Conservation (phyloP, 1,140 invertebrate genomes). For the Procambarus clarkii region DNA sequence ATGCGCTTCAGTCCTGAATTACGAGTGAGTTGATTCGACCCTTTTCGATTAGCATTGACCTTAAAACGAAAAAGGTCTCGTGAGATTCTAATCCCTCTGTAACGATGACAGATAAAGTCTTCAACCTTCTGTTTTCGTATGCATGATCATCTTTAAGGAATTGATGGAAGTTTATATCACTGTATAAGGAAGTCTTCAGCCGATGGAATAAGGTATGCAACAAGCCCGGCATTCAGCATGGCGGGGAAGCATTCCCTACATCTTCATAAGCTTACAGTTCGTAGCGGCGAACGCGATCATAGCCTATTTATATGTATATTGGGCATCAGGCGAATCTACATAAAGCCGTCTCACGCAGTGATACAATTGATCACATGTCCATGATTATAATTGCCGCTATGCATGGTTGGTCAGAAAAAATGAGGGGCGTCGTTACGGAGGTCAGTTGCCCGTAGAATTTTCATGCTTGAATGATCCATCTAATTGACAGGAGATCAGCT, state of each 20-base stretch:
- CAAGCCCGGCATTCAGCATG: constrained; percentile 1
- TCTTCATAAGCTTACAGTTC: constrained; percentile 42
- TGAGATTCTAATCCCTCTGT: too few relatives aligned
- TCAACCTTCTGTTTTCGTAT: not conserved
- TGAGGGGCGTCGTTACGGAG: constrained; percentile 11
- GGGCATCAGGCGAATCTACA: constrained; percentile 32
- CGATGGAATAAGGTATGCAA: not conserved
- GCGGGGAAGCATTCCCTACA: not conserved
- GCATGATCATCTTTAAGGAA: not conserved
- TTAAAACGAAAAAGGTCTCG: not conserved
- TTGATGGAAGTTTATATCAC: not conserved
- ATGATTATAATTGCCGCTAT: constrained; percentile 57
- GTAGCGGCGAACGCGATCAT: constrained; percentile 3
- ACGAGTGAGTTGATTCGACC: not conserved
- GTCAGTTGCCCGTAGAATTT: constrained; percentile 1
- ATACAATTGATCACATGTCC: constrained; percentile 53
- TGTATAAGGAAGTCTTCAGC: not conserved
- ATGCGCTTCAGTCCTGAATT: not conserved
- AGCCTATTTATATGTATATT: constrained; percentile 52
- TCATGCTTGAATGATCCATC: not conserved
- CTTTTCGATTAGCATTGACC: not conserved
- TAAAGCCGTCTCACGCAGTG: constrained; percentile 48
- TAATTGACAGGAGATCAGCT: not conserved
- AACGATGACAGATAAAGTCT: too few relatives aligned
- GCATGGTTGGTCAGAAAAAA: constrained; percentile 45